A percentile compares a stretch with the other conserved stretches of the same genome.
Evolutionary conservation across 1,140 invertebrate species (phyloP).

Genomic region (Episyrphus balteatus): DNA sequence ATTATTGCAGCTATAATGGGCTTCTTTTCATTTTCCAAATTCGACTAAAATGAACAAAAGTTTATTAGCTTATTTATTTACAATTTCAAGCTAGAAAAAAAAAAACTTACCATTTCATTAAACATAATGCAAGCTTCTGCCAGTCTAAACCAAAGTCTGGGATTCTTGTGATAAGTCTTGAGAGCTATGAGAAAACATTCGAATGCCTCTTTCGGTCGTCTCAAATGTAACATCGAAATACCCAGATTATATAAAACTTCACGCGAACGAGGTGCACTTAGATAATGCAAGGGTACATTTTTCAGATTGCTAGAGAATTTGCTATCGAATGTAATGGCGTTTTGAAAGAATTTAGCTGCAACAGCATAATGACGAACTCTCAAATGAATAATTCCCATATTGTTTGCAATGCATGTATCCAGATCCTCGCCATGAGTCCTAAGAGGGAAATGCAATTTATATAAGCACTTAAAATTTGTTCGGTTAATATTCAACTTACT

Average conservation of each 20-base stretch:
- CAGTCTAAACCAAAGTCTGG: slow-evolving; percentile 80
- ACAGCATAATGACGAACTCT: slow-evolving; percentile 78
- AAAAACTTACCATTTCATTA: slow-evolving; percentile 51
- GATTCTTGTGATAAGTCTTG: slow-evolving; percentile 76
- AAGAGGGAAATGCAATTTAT: slow-evolving; percentile 8
- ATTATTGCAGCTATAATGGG: slow-evolving; percentile 52
- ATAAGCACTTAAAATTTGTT: background rate
- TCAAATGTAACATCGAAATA: slow-evolving; percentile 69
- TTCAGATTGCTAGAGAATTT: slow-evolving; percentile 42
- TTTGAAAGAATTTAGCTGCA: slow-evolving; percentile 73
- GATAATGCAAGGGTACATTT: slow-evolving; percentile 16
- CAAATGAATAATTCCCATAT: slow-evolving; percentile 79
- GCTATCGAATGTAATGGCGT: slow-evolving; percentile 72
- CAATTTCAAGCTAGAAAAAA: background rate
- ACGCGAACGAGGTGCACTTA: slow-evolving; percentile 50
- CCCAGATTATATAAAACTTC: slow-evolving; percentile 89
- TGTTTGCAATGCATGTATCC: slow-evolving; percentile 73
- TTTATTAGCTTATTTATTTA: background rate
- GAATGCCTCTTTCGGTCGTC: slow-evolving; percentile 72
- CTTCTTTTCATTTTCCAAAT: slow-evolving; percentile 37
- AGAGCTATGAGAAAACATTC: slow-evolving; percentile 83
- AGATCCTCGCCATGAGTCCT: slow-evolving; percentile 52
- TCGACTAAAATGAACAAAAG: slow-evolving; percentile 10
- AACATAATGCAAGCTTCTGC: slow-evolving; percentile 82
- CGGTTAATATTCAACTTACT: slow-evolving; percentile 12